Base-by-base conservation (phyloP, 2,113 vertebrate genomes). In the Arothron firmamentum region DNA sequence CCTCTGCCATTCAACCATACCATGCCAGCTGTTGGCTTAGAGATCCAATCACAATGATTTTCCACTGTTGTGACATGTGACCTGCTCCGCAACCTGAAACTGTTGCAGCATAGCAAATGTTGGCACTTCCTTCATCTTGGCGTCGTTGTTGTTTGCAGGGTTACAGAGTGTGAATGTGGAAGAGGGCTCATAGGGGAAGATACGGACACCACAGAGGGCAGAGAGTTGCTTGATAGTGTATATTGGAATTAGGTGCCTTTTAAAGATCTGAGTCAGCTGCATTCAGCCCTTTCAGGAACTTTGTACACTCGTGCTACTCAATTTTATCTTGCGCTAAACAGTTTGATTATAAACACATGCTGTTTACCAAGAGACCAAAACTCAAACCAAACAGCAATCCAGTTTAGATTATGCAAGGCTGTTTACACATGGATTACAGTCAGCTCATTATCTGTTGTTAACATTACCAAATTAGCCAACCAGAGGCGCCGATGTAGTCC, bases 51-150 rank as follows among this genome's bases (percentile, higher is more conserved):
- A 86, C 83, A 88, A 88, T 88, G 87, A 90, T 90, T 90, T 92
- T 91, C 87, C 82, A 86, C 86, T 88, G 88, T 91, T 90, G 86
- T 90, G 87, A 90, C 90, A 89, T 83, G 85, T 89, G 89, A 91
- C 88, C 86, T 75, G 78, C 77, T 76, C 81, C 65, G 83, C 86
- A 88, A 90, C 85, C 85, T 34, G 76, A 90, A 89, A 90, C 87
- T 85, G 82, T 84, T 68, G 75, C 75, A 60, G 77, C 68, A 16
- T 64, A 78, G 82, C 82, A 88, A 88, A 90, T 81, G 78, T 89
- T 87, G 81, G 85, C 87, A 85, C 81, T 74, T 81, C 64, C 51
- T 75, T 82, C 67, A 68, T 78, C 72, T 74, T 85, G 70, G 71
- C 61, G 16, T 42, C 62, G 64, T 67, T 59, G 65, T 53, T 38